Percentiles rank a stretch among this genome's conserved stretches.
Conservation (phyloP, 2,113 vertebrate genomes). For the Machaerirhynchus nigripectus region DNA sequence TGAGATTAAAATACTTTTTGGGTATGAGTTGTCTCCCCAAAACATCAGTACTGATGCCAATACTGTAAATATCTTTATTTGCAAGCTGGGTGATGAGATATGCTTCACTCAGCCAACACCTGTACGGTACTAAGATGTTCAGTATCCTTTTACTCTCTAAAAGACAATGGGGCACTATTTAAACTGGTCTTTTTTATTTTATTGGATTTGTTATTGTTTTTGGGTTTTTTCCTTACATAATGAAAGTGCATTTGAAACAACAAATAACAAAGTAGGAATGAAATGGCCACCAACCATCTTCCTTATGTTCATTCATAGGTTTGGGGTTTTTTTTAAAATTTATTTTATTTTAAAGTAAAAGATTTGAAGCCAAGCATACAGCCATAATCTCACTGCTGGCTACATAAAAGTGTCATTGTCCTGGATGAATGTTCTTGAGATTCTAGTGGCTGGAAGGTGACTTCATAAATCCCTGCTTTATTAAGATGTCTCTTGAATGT, state of each 20-base stretch:
- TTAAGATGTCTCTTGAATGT: not conserved
- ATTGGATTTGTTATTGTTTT: not conserved
- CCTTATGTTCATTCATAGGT: not conserved
- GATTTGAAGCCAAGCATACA: not conserved
- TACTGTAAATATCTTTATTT: not conserved
- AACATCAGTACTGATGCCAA: not conserved
- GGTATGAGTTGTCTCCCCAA: not conserved
- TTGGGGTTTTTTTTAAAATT: not conserved
- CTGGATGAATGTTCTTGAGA: not conserved
- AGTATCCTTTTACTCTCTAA: not conserved
- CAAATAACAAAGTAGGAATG: not conserved
- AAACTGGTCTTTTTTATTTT: fast-evolving
- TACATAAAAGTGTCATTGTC: not conserved
- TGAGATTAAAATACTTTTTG: not conserved
- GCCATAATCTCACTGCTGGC: not conserved
- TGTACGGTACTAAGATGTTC: fast-evolving
- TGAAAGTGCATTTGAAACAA: not conserved
- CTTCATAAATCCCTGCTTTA: not conserved
- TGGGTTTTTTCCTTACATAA: not conserved
- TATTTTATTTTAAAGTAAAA: not conserved
- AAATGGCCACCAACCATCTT: not conserved
- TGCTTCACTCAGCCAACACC: not conserved
- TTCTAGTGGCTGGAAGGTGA: not conserved
- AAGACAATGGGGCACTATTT: not conserved
- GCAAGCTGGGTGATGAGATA: not conserved